These are phyloP conservation scores for Copidosoma aretas DNA, from an alignment of 2,888 invertebrate species.

Conservation along the genomic window DNA sequence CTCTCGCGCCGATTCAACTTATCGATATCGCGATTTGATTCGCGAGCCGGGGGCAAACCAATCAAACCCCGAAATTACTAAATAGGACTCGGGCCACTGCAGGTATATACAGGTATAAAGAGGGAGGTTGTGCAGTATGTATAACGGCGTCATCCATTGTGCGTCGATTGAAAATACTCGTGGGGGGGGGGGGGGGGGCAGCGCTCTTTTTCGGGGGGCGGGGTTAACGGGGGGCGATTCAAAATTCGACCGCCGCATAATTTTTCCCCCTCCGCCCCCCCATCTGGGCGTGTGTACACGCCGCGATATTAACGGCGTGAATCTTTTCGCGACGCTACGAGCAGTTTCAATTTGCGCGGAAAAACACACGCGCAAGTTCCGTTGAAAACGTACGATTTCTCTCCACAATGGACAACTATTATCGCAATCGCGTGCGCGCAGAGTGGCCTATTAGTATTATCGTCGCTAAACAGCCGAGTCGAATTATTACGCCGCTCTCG, in stretches of 20 bases:
- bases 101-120: conserved; percentile 8
- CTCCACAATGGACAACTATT: background rate
- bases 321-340: background rate
- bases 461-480: conserved; percentile 35
- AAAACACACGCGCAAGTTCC: background rate
- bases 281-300: too few relatives aligned
- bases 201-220: conserved; percentile 26
- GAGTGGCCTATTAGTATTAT: conserved; percentile 23
- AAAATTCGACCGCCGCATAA: conserved; percentile 40
- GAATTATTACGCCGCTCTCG: conserved; percentile 24
- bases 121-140: too few relatives aligned
- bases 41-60: conserved; percentile 22
- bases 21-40: conserved; percentile 39
- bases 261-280: conserved; percentile 23
- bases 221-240: conserved; percentile 35
- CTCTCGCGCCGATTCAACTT: conserved; percentile 33
- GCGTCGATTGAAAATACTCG: conserved; percentile 35
- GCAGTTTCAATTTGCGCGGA: background rate
- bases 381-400: background rate
- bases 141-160: too few relatives aligned
- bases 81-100: conserved; percentile 25
- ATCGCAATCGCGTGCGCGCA: background rate
- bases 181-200: too few relatives aligned
- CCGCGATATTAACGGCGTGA: background rate
- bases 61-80: conserved; percentile 38